A percentile compares a stretch with the other conserved stretches of the same genome.
Conservation (phyloP, 2,888 invertebrate species). For the Apotomis capreana region DNA sequence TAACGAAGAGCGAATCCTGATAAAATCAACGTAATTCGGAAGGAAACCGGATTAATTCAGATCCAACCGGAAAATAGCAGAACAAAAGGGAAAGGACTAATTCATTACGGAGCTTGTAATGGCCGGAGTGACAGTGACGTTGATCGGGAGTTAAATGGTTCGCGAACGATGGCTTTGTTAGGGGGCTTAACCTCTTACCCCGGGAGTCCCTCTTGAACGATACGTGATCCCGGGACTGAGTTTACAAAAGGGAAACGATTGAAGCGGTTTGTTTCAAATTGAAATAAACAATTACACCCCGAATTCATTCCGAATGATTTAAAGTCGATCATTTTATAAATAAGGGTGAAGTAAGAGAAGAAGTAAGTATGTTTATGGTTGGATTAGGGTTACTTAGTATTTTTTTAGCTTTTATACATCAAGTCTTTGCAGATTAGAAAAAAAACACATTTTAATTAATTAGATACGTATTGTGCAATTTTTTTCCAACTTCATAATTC, state of each 20-base stretch:
- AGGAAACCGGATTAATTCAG: slow-evolving; percentile 23
- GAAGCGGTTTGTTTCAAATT: slow-evolving; percentile 13
- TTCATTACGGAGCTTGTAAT: slow-evolving; percentile 59
- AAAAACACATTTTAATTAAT: no score
- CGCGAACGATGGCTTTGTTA: slow-evolving; percentile 29
- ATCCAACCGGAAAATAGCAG: slow-evolving; percentile 13
- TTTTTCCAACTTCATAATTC: no score
- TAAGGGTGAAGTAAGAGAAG: no score
- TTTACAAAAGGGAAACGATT: slow-evolving; percentile 13
- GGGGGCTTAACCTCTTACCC: slow-evolving; percentile 11
- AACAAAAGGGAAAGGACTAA: slow-evolving; percentile 52
- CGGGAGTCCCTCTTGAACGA: neutral
- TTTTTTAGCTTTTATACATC: no score
- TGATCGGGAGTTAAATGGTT: slow-evolving; percentile 49
- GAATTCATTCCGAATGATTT: no score
- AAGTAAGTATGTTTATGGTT: no score
- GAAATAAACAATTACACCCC: neutral
- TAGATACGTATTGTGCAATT: no score
- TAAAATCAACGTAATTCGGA: slow-evolving; percentile 32
- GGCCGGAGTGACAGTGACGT: slow-evolving; percentile 58
- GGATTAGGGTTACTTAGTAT: no score
- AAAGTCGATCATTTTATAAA: no score
- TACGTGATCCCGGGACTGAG: neutral
- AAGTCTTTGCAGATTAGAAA: no score
- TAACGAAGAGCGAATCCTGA: slow-evolving; percentile 17